phyloP scores from a whole-genome alignment of 2,888 invertebrate species.

The Terebella lapidaria region DNA sequence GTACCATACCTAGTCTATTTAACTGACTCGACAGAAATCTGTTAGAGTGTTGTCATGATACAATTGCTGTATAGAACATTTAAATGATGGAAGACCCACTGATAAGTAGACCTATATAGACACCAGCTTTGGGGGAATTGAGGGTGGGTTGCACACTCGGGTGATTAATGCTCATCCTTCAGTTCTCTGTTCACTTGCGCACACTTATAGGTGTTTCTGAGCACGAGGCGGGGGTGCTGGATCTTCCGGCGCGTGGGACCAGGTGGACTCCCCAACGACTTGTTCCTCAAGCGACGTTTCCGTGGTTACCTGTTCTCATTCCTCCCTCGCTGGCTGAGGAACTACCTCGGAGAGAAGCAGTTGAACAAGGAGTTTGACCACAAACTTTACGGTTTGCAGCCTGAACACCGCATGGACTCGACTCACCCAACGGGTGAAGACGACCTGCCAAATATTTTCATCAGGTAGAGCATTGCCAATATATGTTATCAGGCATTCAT shows the following conservation, averaged over 20 bases:
- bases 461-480: neutral
- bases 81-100: no score
- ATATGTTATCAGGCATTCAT: no score
- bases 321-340: neutral
- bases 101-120: no score
- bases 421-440: slow-evolving; percentile 53
- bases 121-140: no score
- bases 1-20: no score
- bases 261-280: slow-evolving; percentile 41
- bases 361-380: slow-evolving; percentile 49
- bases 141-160: no score
- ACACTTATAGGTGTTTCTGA: slow-evolving; percentile 52
- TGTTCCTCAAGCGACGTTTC: slow-evolving; percentile 14
- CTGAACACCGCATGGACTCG: slow-evolving; percentile 27
- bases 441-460: slow-evolving; percentile 50
- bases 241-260: slow-evolving; percentile 46
- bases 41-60: no score
- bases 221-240: slow-evolving; percentile 55
- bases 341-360: slow-evolving; percentile 8
- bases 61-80: no score
- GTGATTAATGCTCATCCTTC: no score
- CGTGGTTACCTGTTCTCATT: neutral
- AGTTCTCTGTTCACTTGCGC: no score
- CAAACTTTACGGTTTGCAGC: slow-evolving; percentile 48
- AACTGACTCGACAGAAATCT: no score